Evolutionary conservation across 2,113 vertebrate species (phyloP).

Genomic region (Zosterops pallidus): DNA sequence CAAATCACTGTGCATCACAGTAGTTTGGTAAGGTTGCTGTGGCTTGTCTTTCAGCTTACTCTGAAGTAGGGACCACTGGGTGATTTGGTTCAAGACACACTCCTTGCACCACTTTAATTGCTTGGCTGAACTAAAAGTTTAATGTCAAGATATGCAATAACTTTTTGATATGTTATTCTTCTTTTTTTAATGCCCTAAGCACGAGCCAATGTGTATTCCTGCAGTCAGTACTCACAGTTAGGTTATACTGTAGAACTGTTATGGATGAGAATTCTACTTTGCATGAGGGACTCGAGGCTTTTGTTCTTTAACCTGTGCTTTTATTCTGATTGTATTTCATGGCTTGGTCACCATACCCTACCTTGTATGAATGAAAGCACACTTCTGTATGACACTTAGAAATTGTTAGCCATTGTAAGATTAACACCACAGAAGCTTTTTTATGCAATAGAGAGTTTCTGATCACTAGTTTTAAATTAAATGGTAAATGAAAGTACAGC

Average conservation of each 20-base stretch:
- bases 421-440: background rate
- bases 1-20: fast-evolving
- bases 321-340: background rate
- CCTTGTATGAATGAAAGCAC: background rate
- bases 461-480: background rate
- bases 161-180: background rate
- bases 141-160: fast-evolving
- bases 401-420: background rate
- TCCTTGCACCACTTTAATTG: background rate
- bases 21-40: background rate
- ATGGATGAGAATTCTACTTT: background rate
- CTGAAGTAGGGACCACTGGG: background rate
- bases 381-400: background rate
- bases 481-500: background rate
- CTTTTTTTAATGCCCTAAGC: background rate
- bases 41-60: background rate
- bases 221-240: background rate
- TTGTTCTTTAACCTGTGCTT: background rate
- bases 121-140: background rate
- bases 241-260: background rate
- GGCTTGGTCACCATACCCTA: background rate
- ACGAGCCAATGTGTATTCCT: background rate
- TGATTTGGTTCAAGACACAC: background rate
- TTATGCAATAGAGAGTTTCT: background rate
- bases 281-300: background rate